Evolutionary conservation across 1,140 invertebrate species (phyloP), one percentile per base, ranked within the genome.

Genomic region (Drosophila ananassae): DNA sequence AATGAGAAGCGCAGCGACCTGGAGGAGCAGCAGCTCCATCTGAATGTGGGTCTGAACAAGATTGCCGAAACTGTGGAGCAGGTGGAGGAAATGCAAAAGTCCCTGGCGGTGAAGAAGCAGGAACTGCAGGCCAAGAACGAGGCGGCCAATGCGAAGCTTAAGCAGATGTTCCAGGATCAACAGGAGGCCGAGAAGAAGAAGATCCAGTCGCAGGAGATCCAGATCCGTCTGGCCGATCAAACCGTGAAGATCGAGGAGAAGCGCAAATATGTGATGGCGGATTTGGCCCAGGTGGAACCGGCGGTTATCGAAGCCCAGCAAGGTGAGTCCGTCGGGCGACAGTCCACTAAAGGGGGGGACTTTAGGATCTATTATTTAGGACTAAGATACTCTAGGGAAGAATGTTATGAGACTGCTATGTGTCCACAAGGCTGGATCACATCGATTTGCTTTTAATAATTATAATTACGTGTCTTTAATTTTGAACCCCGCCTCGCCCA

Each of bases 171-270:
- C 39, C 98, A 98, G 93, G 98, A 99, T 93, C 99, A 99, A 92
- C 98, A 99, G 90, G 98, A 99, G 93, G 99, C 99, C 9, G 99
- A 99, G 91, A 98, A 99, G 93, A 98, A 99, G 92, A 99, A 99
- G 93, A 97, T 98, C 9, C 97, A 98, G 84, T 98, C 97, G 81
- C 98, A 99, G 93, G 98, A 99, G 92, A 98, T 99, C 84, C 98
- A 99, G 92, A 95, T 96, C 21, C 95, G 97, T 77, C 92, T 99
- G 67, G 96, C 97, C 61, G 94, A 96, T 83, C 97, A 98, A 93
- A 98, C 97, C 1, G 95, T 97, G 22, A 95, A 97, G 80, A 99
- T 99, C 62, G 95, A 96, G 76, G 95, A 97, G 82, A 99, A 99
- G 92, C 95, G 97, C 66, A 95, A 96, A 67, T 96, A 96, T 91